Conservation (phyloP, 2,113 vertebrate genomes). For the Chloropsis cyanopogon region DNA sequence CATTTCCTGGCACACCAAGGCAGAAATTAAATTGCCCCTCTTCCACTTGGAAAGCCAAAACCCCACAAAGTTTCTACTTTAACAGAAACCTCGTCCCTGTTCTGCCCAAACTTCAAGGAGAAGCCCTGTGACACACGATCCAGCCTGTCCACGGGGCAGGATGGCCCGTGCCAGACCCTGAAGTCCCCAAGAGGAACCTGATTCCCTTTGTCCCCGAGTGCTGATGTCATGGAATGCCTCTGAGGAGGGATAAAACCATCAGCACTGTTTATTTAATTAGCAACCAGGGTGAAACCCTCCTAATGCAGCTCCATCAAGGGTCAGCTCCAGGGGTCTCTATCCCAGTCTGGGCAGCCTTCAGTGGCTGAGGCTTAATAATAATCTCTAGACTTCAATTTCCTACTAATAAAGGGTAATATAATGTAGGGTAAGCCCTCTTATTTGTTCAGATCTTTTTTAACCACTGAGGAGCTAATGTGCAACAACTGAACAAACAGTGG, state of each 20-base stretch:
- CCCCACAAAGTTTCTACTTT: conserved; percentile 10
- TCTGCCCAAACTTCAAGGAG: conserved; percentile 3
- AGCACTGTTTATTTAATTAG: conserved; percentile 73
- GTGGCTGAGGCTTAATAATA: conserved; percentile 69
- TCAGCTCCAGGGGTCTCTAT: conserved; percentile 41
- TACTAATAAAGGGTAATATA: conserved; percentile 79
- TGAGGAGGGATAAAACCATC: conserved; percentile 61
- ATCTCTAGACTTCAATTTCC: conserved; percentile 79
- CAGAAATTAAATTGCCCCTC: background rate
- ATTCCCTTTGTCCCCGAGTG: conserved; percentile 52
- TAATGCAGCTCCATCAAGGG: conserved; percentile 65
- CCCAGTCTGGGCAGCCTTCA: conserved; percentile 29
- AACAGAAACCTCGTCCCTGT: conserved; percentile 23
- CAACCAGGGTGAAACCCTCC: conserved; percentile 58
- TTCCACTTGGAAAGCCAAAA: background rate
- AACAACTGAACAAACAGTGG: conserved; percentile 87
- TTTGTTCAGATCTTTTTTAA: conserved; percentile 73
- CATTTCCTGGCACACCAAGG: conserved; percentile 3
- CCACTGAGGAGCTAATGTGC: conserved; percentile 76
- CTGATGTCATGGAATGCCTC: conserved; percentile 67
- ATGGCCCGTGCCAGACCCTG: conserved; percentile 24
- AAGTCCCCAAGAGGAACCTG: conserved; percentile 19
- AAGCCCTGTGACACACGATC: conserved; percentile 42
- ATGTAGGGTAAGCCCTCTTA: conserved; percentile 70
- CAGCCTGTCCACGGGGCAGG: background rate